These are phyloP conservation scores for Hemaris fuciformis DNA, from an alignment of 2,888 invertebrate species.

Conservation along the genomic window DNA sequence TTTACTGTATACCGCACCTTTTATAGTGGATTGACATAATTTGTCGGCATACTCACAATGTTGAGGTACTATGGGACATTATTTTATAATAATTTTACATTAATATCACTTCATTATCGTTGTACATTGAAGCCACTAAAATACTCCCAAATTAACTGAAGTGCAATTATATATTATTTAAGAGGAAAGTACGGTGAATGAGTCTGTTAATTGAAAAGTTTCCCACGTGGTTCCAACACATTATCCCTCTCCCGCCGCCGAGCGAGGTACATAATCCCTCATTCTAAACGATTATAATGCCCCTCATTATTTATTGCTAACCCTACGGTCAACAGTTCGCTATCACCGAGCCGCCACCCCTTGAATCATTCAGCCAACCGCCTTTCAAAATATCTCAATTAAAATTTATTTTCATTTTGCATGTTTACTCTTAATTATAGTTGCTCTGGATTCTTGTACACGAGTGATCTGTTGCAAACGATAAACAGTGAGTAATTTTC, in stretches of 20 bases:
- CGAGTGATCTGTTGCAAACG: constrained; percentile 29
- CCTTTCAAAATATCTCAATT: constrained; percentile 5
- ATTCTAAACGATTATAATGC: constrained; percentile 3
- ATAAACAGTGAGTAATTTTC: constrained; percentile 26
- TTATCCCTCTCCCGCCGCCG: background rate
- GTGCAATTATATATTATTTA: background rate
- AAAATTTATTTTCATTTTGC: constrained; percentile 7
- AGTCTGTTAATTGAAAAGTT: constrained; percentile 8
- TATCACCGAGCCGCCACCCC: background rate
- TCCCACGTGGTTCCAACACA: background rate
- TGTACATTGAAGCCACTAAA: background rate
- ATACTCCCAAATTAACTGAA: background rate
- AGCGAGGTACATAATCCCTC: background rate
- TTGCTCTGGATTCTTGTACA: constrained; percentile 27
- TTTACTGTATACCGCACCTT: background rate
- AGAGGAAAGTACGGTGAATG: background rate
- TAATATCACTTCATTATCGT: background rate
- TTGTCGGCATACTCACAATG: background rate
- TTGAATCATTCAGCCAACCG: background rate
- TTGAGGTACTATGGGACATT: background rate
- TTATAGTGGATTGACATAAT: background rate
- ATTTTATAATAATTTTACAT: background rate
- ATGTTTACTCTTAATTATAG: constrained; percentile 4
- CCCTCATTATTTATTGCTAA: constrained; percentile 1
- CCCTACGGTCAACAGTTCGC: constrained; percentile 5